Percentiles rank a stretch among this genome's conserved stretches.
Conservation (phyloP, 2,888 invertebrate species). For the Opisthograptis luteolata region DNA sequence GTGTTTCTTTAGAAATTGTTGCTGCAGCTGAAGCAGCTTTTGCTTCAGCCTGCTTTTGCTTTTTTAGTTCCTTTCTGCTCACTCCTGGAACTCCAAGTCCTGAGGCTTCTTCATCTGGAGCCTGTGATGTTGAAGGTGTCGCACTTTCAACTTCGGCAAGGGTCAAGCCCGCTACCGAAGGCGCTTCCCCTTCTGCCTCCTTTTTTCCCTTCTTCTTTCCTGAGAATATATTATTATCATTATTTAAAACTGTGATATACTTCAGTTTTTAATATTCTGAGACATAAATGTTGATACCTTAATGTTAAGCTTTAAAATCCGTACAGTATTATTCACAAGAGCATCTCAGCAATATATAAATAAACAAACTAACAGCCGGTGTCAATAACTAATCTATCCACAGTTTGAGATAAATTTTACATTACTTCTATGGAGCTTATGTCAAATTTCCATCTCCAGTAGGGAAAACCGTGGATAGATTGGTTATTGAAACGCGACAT, state of each 20-base stretch:
- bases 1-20: background rate
- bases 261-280: no score
- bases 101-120: conserved; percentile 31
- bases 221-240: conserved; percentile 17
- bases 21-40: background rate
- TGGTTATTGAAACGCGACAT: no score
- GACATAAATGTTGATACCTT: no score
- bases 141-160: conserved; percentile 19
- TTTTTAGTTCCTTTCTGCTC: conserved; percentile 13
- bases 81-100: conserved; percentile 16
- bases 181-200: conserved; percentile 19
- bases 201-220: conserved; percentile 52
- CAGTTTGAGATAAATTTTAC: no score
- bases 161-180: conserved; percentile 12
- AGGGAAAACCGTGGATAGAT: no score
- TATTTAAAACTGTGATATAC: background rate
- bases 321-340: no score
- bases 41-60: conserved; percentile 14
- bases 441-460: no score
- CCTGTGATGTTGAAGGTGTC: conserved; percentile 24
- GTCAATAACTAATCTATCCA: no score
- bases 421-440: no score
- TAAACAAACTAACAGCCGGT: no score
- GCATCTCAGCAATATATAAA: no score
- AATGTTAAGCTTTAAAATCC: no score